phyloP scores from a whole-genome alignment of 2,888 invertebrate genomes.

The Odontocolon sp. region DNA sequence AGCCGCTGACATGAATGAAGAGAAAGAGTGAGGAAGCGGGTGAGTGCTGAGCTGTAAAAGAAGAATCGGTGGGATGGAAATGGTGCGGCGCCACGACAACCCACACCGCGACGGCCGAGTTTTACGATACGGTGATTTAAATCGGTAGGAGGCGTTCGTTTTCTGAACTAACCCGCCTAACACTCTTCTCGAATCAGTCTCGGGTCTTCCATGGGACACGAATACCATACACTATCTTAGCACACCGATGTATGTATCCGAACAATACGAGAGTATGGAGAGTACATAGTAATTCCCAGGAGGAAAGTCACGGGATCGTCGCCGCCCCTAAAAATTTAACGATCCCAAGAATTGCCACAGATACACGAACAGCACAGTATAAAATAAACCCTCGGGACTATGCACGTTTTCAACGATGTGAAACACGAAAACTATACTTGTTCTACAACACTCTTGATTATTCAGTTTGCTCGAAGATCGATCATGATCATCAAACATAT shows the following conservation, averaged over 20 bases:
- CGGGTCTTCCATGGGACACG: constrained; percentile 35
- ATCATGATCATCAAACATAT: no score
- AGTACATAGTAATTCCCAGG: constrained; percentile 44
- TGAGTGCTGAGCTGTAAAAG: constrained; percentile 47
- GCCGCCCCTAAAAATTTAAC: constrained; percentile 54
- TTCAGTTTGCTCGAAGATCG: neutral
- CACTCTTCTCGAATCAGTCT: constrained; percentile 44
- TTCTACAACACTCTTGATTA: neutral
- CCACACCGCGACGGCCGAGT: constrained; percentile 40
- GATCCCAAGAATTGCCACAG: constrained; percentile 32
- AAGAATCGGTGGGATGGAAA: constrained; percentile 47
- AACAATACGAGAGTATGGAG: constrained; percentile 5
- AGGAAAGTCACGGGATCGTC: constrained; percentile 31
- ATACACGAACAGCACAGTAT: neutral
- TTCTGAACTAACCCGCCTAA: constrained; percentile 38
- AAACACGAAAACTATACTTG: constrained; percentile 3
- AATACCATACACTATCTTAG: constrained; percentile 36
- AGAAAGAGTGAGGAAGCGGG: constrained; percentile 29
- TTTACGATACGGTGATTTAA: constrained; percentile 62
- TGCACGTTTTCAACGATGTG: neutral
- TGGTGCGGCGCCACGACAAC: constrained; percentile 40
- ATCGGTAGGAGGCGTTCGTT: constrained; percentile 52
- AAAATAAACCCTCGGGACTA: neutral
- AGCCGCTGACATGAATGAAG: constrained; percentile 62
- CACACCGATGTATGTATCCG: neutral